Evolutionary conservation across 2,888 invertebrate species (phyloP).

Genomic region (Gnatocerus cornutus): DNA sequence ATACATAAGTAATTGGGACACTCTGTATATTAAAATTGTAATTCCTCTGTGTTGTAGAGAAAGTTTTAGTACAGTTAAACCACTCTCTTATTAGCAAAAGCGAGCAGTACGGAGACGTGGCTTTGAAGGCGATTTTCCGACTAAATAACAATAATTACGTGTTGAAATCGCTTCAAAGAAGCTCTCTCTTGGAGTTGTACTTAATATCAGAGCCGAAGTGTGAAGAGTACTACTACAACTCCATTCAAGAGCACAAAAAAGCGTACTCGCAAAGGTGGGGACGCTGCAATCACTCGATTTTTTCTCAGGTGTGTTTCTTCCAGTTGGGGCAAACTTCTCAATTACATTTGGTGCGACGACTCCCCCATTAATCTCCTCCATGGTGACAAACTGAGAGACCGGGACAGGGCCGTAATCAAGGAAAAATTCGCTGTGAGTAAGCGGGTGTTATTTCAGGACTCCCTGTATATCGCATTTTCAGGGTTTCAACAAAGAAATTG

Average conservation of each 20-base stretch:
- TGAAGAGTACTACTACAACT: conserved; percentile 88
- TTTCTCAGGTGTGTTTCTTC: conserved; percentile 37
- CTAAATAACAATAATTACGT: conserved; percentile 97
- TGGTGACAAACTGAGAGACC: conserved; percentile 85
- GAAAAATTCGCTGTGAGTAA: conserved; percentile 88
- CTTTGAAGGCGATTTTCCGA: conserved; percentile 91
- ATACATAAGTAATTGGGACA: conserved; percentile 80
- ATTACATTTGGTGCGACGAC: conserved; percentile 83
- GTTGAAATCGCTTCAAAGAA: conserved; percentile 91
- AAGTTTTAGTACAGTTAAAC: conserved; percentile 92
- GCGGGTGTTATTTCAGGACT: neutral
- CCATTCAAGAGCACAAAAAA: conserved; percentile 88
- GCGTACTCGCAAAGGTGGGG: conserved; percentile 78
- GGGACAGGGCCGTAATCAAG: conserved; percentile 88
- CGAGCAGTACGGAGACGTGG: conserved; percentile 91
- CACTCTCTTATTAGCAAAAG: conserved; percentile 92
- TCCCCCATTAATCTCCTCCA: conserved; percentile 74
- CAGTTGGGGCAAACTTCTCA: conserved; percentile 89
- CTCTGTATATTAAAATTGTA: no score
- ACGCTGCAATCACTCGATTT: neutral
- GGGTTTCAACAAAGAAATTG: conserved; percentile 97
- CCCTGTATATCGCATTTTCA: conserved; percentile 63
- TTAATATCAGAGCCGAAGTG: conserved; percentile 88
- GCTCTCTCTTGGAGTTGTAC: conserved; percentile 87
- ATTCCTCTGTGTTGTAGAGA: conserved; percentile 75